Evolutionary conservation across 2,888 invertebrate species (phyloP), one percentile per base, ranked within the genome.

Genomic region (Acrobasis repandana): DNA sequence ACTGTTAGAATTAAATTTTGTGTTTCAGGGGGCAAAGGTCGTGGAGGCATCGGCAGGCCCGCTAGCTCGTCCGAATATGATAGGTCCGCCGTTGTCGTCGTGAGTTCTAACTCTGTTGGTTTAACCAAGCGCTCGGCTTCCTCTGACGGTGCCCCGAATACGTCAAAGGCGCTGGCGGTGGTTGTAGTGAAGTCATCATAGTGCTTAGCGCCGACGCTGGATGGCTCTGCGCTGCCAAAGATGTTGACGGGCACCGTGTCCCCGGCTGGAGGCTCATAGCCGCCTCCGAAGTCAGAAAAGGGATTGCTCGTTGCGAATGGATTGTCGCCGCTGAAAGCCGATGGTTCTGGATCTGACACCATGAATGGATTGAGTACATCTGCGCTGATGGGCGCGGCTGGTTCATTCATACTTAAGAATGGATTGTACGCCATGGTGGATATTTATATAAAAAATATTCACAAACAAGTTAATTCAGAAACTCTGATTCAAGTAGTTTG

Each of bases 1-100:
- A 97, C 97, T 38, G 96, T 96, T 69, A 96, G 93, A 56, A 97
- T 95, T 20, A 98, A 90, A 77, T 97, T 96, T 88, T 97, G 96
- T 0, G 97, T 97, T 83, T 96, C 96, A 66, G 95, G 94, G 0
- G 96, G 95, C 20, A 96, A 93, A 5, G 95, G 94, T 15, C 95
- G 94, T 2, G 93, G 80, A 0, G 93, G 89, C 47, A 93, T 93
- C 2, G 87, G 89, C 15, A 71, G 67, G 51, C 67, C 74, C 11
- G 51, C 54, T 56, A 80, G 79, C 3, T 76, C 77, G n/a, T 77
- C 75, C 10, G 70, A 60, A 63, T 79, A 80, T 43, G 71, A 69
- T 34, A 73, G 70, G 63, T 88, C 83, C 1, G 77, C 71, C 11
- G 82, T 81, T 9, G 85, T 83, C 0, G 84, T 74, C 0, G 86